These are phyloP conservation scores for Thunnus maccoyii DNA, from an alignment of 2,113 vertebrate genomes.

Conservation along the genomic window DNA sequence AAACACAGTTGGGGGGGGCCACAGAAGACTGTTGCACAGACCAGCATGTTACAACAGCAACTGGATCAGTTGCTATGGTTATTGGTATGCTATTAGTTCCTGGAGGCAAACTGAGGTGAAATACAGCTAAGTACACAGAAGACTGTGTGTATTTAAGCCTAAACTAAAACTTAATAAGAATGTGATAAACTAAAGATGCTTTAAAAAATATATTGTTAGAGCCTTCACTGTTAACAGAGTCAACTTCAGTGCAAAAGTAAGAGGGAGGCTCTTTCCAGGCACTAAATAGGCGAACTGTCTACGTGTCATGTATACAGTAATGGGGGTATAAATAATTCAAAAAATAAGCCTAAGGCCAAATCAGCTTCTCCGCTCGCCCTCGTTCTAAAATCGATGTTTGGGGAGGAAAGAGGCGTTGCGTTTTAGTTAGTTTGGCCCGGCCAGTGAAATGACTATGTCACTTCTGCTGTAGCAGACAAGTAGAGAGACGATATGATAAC, in stretches of 20 bases:
- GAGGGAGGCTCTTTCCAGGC: slow-evolving; percentile 38
- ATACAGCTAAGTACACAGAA: background rate
- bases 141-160: background rate
- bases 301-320: slow-evolving; percentile 74
- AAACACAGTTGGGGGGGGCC: background rate
- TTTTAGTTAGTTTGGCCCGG: slow-evolving; percentile 49
- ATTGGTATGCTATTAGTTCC: slow-evolving; percentile 8
- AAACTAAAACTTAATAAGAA: slow-evolving; percentile 7
- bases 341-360: slow-evolving; percentile 70
- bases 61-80: slow-evolving; percentile 37
- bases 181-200: background rate
- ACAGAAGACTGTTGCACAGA: background rate
- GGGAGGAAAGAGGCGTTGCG: slow-evolving; percentile 50
- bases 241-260: slow-evolving; percentile 22
- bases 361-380: slow-evolving; percentile 55
- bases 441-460: slow-evolving; percentile 54
- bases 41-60: background rate
- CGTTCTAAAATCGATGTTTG: slow-evolving; percentile 66
- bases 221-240: slow-evolving; percentile 26
- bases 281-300: slow-evolving; percentile 64
- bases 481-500: slow-evolving; percentile 20
- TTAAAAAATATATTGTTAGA: slow-evolving; percentile 8
- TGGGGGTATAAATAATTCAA: slow-evolving; percentile 77
- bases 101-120: slow-evolving; percentile 13
- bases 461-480: slow-evolving; percentile 30